A percentile compares a stretch with the other conserved stretches of the same genome.
These are phyloP conservation scores for Gracilinanus agilis DNA, from an alignment of 2,113 vertebrate genomes.

Conservation along the genomic window DNA sequence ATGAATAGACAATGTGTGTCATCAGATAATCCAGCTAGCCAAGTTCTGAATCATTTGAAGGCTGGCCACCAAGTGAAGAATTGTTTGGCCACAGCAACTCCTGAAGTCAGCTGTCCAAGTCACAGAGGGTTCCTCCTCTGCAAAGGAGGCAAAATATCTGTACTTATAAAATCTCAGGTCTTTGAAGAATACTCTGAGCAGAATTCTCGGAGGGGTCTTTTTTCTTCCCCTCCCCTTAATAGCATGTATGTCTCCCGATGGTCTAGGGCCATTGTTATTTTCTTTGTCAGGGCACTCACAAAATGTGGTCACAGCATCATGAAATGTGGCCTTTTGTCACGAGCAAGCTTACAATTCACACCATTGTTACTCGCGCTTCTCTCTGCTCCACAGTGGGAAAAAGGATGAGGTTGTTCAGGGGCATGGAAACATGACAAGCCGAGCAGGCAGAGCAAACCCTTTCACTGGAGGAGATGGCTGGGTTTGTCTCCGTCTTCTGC, in stretches of 20 bases:
- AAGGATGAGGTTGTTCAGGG: not conserved
- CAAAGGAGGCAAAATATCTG: not conserved
- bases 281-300: not conserved
- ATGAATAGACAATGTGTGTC: not conserved
- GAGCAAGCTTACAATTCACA: not conserved
- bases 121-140: not conserved
- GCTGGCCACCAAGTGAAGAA: not conserved
- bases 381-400: not conserved
- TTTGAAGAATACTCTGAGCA: not conserved
- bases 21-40: not conserved
- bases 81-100: not conserved
- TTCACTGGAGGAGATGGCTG: not conserved
- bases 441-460: not conserved
- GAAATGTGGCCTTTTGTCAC: not conserved
- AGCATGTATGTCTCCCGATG: not conserved
- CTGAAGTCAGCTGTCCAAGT: not conserved
- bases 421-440: not conserved
- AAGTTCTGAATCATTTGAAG: not conserved
- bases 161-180: not conserved
- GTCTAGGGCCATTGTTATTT: slow-evolving; percentile 1
- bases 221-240: not conserved
- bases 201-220: not conserved
- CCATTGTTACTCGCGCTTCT: slow-evolving; percentile 21
- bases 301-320: slow-evolving; percentile 25
- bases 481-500: slow-evolving; percentile 11